Evolutionary conservation across 2,888 invertebrate species (phyloP).

Genomic region (Microplitis manilae): DNA sequence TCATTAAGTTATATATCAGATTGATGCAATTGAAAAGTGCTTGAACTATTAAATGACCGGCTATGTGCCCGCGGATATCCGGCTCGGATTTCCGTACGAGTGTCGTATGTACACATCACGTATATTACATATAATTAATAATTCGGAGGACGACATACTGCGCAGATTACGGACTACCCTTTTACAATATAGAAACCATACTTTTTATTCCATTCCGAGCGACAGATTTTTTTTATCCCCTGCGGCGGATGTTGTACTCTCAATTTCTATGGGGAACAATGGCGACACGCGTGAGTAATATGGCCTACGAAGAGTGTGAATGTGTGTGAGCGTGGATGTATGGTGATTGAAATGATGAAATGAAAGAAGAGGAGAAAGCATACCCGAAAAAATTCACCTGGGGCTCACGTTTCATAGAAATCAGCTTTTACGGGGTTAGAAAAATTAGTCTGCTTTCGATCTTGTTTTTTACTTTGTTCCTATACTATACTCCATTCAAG

Average conservation of each 20-base stretch:
- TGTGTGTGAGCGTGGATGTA: neutral
- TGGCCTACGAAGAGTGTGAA: slow-evolving; percentile 9
- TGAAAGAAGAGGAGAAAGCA: neutral
- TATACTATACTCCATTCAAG: neutral
- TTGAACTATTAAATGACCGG: slow-evolving; percentile 1
- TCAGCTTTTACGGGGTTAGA: neutral
- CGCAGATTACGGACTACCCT: slow-evolving; percentile 29
- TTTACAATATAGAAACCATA: slow-evolving; percentile 22
- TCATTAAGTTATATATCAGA: neutral
- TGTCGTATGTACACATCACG: slow-evolving; percentile 50
- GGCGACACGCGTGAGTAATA: slow-evolving; percentile 36
- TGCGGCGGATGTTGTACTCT: slow-evolving; percentile 3
- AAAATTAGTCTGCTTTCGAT: neutral
- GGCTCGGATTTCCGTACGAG: slow-evolving; percentile 31
- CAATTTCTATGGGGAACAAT: slow-evolving; percentile 29
- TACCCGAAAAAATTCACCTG: slow-evolving; percentile 9
- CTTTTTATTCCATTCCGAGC: neutral
- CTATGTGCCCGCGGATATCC: slow-evolving; percentile 49
- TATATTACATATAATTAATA: slow-evolving; percentile 55
- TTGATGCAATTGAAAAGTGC: slow-evolving; percentile 2
- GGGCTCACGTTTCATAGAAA: neutral
- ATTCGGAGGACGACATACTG: slow-evolving; percentile 47
- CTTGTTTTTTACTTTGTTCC: neutral
- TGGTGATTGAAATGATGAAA: neutral
- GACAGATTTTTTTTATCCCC: neutral